Evolutionary conservation across 1,140 invertebrate species (phyloP).

Genomic region (Heliconius hermathena): DNA sequence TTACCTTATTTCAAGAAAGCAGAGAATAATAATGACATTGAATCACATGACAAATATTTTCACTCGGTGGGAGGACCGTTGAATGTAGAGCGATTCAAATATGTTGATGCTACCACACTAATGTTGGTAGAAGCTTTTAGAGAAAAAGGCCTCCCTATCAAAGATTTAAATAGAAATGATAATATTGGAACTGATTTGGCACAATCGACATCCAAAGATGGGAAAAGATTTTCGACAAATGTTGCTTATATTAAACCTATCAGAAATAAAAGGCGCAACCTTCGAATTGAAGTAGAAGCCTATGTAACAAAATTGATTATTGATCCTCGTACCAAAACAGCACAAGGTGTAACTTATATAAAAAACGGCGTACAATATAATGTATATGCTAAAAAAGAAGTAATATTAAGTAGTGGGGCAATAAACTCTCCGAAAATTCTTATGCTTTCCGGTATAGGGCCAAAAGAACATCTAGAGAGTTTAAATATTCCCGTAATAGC

Average conservation of each 20-base stretch:
- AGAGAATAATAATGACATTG: slow-evolving; percentile 83
- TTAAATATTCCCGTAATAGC: slow-evolving; percentile 45
- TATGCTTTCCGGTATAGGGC: slow-evolving; percentile 54
- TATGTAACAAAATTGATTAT: slow-evolving; percentile 87
- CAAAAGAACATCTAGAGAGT: slow-evolving; percentile 45
- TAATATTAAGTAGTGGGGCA: slow-evolving; percentile 48
- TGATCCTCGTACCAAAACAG: slow-evolving; percentile 84
- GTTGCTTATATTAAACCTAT: slow-evolving; percentile 87
- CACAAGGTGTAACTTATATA: slow-evolving; percentile 85
- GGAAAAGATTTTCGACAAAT: slow-evolving; percentile 86
- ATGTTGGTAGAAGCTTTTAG: slow-evolving; percentile 81
- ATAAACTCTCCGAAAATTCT: slow-evolving; percentile 52
- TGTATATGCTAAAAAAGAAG: slow-evolving; percentile 48
- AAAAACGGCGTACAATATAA: slow-evolving; percentile 79
- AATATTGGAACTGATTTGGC: slow-evolving; percentile 82
- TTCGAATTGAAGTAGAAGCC: slow-evolving; percentile 85
- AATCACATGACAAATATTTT: slow-evolving; percentile 69
- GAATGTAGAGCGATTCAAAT: slow-evolving; percentile 83
- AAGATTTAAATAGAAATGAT: slow-evolving; percentile 78
- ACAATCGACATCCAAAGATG: slow-evolving; percentile 82
- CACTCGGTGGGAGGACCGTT: slow-evolving; percentile 82
- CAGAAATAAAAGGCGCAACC: slow-evolving; percentile 85
- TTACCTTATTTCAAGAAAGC: slow-evolving; percentile 53
- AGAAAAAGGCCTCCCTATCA: slow-evolving; percentile 78
- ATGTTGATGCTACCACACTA: slow-evolving; percentile 80